Evolutionary conservation across 92 coral and sea anemone species (phyloP).

Genomic region (Phymanthus crucifer): DNA sequence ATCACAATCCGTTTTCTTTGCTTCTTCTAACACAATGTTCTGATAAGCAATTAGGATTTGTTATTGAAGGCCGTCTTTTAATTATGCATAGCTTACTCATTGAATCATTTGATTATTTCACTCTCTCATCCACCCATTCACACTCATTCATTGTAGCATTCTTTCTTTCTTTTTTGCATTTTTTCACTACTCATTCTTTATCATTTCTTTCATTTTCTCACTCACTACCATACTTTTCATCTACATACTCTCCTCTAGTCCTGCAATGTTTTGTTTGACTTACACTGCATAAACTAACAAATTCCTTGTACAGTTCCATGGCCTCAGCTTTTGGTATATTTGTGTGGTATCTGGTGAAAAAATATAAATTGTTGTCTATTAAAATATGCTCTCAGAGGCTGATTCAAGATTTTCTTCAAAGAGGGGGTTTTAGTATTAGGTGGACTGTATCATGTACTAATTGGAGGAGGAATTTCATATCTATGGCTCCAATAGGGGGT

Average conservation of each 20-base stretch:
- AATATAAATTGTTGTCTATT: not conserved
- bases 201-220: too few species aligned
- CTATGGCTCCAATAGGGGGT: too few species aligned
- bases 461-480: too few species aligned
- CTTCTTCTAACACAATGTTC: slow-evolving; percentile 3
- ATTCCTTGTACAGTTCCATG: slow-evolving; percentile 45
- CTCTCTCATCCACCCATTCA: too few species aligned
- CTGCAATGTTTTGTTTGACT: not conserved
- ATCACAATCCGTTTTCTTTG: not conserved
- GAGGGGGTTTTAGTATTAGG: too few species aligned
- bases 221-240: too few species aligned
- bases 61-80: not conserved
- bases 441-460: too few species aligned
- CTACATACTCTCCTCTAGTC: not conserved
- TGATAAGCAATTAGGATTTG: not conserved
- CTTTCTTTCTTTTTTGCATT: too few species aligned
- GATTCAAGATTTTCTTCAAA: too few species aligned
- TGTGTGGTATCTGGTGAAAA: slow-evolving; percentile 62
- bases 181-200: too few species aligned
- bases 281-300: slow-evolving; percentile 46
- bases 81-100: not conserved
- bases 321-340: slow-evolving; percentile 66
- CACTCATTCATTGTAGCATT: too few species aligned
- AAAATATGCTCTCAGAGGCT: not conserved
- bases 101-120: not conserved